Evolutionary conservation across 2,113 vertebrate genomes (phyloP), one percentile per base, ranked within the genome.

Genomic region (Eolophus roseicapilla): DNA sequence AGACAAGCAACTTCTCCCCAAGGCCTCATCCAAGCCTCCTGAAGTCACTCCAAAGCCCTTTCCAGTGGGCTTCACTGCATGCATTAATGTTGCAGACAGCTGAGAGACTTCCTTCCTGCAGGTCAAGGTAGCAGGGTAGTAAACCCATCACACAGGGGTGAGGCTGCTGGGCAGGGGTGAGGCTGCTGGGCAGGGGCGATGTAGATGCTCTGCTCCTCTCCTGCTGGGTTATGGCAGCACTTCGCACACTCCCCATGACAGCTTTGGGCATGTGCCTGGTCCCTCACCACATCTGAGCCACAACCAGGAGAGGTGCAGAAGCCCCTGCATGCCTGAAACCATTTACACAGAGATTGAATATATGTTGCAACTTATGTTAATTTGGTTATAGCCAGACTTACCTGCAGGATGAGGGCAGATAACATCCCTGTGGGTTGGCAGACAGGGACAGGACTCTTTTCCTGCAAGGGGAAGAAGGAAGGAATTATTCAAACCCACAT

Each of bases 261-360:
- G 13, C 35, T 44, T 33, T 71, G 63, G 49, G 23, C 11, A 4
- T 0, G 0, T 46, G 23, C 13, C 63, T 64, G 10, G 7, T 47
- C 20, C 9, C 15, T 52, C 13, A 3, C 11, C 67, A 65, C 4
- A 16, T 60, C 68, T 1, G 0, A 69, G 8, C 25, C 60, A 39
- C 81, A 83, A 11, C 13, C 76, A 83, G 73, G 33, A 57, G 43
- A 86, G 33, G 17, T 39, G 33, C 15, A 88, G 76, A n/a, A 86
- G 29, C 8, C 17, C 19, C 5, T 3, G 11, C 8, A 37, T 75
- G 52, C 44, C 65, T 37, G 49, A 62, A 81, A 65, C 4, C 18
- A 6, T 18, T 43, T 6, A 31, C 39, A 52, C 1, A 1, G 63
- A 3, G 0, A 14, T 11, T 18, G 7, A 41, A 20, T 35, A 7